These are phyloP conservation scores for Poecile atricapillus DNA, from an alignment of 2,113 vertebrate genomes.

Conservation along the genomic window DNA sequence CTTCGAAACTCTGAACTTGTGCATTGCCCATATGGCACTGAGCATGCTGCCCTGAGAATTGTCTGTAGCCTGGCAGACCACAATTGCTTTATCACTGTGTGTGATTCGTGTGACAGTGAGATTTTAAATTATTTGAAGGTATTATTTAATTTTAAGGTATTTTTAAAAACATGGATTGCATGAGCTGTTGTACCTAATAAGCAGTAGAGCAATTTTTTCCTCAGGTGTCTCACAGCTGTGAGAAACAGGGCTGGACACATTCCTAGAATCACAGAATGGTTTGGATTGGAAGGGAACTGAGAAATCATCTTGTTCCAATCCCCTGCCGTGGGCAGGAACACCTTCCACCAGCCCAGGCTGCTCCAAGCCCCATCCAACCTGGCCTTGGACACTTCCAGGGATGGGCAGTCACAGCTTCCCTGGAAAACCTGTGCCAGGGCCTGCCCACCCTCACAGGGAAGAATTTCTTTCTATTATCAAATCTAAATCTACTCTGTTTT, in stretches of 20 bases:
- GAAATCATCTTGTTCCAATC: neutral
- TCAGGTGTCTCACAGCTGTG: neutral
- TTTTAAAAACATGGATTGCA: neutral
- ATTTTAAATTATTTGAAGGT: neutral
- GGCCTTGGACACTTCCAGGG: neutral
- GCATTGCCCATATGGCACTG: neutral
- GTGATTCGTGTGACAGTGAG: neutral
- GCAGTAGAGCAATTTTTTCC: neutral
- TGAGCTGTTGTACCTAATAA: neutral
- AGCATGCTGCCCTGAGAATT: neutral
- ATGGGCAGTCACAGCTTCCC: neutral
- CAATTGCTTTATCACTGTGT: neutral
- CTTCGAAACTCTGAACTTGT: neutral
- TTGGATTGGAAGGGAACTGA: neutral
- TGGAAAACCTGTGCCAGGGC: neutral
- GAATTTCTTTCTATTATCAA: neutral
- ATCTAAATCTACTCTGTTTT: neutral
- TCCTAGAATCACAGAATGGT: neutral
- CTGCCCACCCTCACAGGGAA: neutral
- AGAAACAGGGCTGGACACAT: neutral
- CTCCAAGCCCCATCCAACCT: fast-evolving
- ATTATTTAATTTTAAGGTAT: neutral
- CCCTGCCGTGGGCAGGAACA: neutral
- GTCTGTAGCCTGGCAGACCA: neutral
- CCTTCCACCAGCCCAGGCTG: fast-evolving